Evolutionary conservation across 2,113 vertebrate species (phyloP).

Genomic region (Bagarius yarrelli): DNA sequence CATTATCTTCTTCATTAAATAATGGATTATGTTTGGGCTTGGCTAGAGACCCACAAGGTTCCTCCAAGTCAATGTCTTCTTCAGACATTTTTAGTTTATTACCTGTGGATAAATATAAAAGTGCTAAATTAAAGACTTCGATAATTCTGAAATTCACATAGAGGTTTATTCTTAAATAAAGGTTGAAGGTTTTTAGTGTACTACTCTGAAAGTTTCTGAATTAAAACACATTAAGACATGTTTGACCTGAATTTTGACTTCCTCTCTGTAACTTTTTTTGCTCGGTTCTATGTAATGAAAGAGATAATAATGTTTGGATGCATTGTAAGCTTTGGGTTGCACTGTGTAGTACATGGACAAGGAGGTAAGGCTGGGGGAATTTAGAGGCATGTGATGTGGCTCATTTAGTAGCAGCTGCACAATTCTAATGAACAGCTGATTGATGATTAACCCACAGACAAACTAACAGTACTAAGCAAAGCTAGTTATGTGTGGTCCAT

Average conservation of each 20-base stretch:
- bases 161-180: neutral
- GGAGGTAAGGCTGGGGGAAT: slow-evolving; percentile 12
- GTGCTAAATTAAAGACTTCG: neutral
- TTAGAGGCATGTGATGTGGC: slow-evolving; percentile 3
- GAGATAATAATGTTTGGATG: neutral
- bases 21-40: slow-evolving; percentile 51
- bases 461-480: slow-evolving; percentile 34
- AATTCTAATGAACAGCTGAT: slow-evolving; percentile 45
- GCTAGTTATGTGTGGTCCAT: neutral
- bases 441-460: slow-evolving; percentile 28
- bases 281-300: neutral
- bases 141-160: neutral
- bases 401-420: slow-evolving; percentile 39
- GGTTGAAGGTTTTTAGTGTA: neutral
- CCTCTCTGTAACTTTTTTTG: neutral
- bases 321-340: neutral
- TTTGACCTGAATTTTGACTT: neutral
- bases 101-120: slow-evolving; percentile 10
- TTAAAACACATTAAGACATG: neutral
- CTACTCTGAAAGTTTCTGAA: neutral
- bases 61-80: slow-evolving; percentile 38
- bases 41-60: slow-evolving; percentile 12
- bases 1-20: slow-evolving; percentile 64
- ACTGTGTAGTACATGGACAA: neutral
- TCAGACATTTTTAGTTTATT: slow-evolving; percentile 61